A percentile compares a stretch with the other conserved stretches of the same genome.
Conservation (phyloP, 2,888 invertebrate genomes). For the Himalopsyche anomala region DNA sequence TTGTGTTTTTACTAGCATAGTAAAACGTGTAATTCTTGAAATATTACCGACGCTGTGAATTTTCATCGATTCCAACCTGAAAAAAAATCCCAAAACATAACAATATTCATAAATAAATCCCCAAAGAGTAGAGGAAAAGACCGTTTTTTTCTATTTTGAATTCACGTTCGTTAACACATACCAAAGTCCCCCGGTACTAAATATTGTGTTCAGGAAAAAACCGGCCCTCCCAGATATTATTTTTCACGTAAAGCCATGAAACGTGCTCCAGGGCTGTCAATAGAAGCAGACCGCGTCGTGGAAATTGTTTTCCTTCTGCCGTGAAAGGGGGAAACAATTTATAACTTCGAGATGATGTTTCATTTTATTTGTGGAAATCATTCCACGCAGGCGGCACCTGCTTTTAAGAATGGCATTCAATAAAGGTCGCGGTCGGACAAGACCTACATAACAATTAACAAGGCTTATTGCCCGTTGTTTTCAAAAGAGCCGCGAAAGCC, state of each 20-base stretch:
- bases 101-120: slow-evolving; percentile 28
- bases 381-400: slow-evolving; percentile 45
- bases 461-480: neutral
- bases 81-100: slow-evolving; percentile 1
- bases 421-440: slow-evolving; percentile 48
- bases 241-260: slow-evolving; percentile 64
- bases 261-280: slow-evolving; percentile 64
- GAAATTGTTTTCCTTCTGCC: slow-evolving; percentile 57
- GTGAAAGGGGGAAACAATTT: slow-evolving; percentile 59
- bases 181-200: slow-evolving; percentile 20
- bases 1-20: too few relatives aligned
- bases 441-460: slow-evolving; percentile 9
- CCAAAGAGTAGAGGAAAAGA: slow-evolving; percentile 1
- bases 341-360: slow-evolving; percentile 56
- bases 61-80: neutral
- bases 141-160: neutral
- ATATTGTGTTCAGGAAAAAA: slow-evolving; percentile 10
- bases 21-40: too few relatives aligned
- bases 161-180: slow-evolving; percentile 9
- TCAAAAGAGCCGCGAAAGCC: neutral
- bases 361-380: slow-evolving; percentile 53
- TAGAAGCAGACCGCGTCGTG: slow-evolving; percentile 47
- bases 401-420: slow-evolving; percentile 46
- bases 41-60: neutral
- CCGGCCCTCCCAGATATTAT: slow-evolving; percentile 48